Evolutionary conservation across 1,140 invertebrate species (phyloP), one percentile per base, ranked within the genome.

Genomic region (Pteromalus puparum): DNA sequence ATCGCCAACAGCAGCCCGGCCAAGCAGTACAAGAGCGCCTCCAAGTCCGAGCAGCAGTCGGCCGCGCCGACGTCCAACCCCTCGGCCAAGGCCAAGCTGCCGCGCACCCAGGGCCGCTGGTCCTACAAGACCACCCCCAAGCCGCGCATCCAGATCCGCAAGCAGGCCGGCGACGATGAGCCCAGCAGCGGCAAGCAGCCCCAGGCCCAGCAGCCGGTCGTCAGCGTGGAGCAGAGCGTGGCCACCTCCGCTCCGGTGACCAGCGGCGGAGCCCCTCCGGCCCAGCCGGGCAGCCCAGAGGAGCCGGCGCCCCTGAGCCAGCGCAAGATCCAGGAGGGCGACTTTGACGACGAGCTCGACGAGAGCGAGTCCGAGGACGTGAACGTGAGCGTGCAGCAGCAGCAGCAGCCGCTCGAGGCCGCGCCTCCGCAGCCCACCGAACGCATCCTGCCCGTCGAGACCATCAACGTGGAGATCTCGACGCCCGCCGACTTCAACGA

Each of bases 71-170:
- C 83, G 10, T 13, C 74, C 1, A 67, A 34, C 38, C 87, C 90
- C 0, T 34, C 91, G 24, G 89, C 89, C 7, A 97, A 97, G 91
- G 95, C 96, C 86, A 97, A 97, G 90, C 91, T 97, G 21, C 95
- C 96, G 80, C 93, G 96, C 76, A 94, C 96, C 0, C 96, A 96
- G 70, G 96, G 96, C 46, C 95, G 97, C 85, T 98, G 97, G 97
- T 96, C 97, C 80, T 98, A 97, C 90, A 97, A 97, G 90, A 97
- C 97, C 0, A 96, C 97, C 2, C 96, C 97, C 0, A 98, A 97
- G 89, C 97, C 97, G 3, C 95, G 97, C 89, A 95, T 98, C 0
- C 95, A 95, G 67, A 98, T 98, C 86, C 94, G 97, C 48, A 97
- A 96, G 88, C 94, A 95, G 80, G 92, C 94, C n/a, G 94, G 94